phyloP scores from a whole-genome alignment of 2,797 vertebrate species.

The Urophycis tenuis region DNA sequence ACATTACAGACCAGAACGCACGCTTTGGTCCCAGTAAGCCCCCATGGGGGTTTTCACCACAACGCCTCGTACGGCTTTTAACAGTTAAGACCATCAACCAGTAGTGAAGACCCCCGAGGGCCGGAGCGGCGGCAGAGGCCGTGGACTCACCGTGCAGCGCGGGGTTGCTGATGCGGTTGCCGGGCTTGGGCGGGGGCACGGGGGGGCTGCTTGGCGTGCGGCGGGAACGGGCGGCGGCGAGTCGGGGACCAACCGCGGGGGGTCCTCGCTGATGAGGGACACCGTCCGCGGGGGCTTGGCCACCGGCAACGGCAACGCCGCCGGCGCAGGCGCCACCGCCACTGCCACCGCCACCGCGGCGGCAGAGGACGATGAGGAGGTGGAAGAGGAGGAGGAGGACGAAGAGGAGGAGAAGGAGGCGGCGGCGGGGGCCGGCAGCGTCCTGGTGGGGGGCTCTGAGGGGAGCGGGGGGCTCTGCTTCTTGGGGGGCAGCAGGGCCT shows the following conservation, averaged over 20 bases:
- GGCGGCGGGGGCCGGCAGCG: slow-evolving; percentile 10
- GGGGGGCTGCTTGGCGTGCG: slow-evolving; percentile 85
- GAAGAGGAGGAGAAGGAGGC: slow-evolving; percentile 37
- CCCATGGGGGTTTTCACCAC: background rate
- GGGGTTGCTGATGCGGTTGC: slow-evolving; percentile 84
- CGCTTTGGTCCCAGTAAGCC: too few species aligned
- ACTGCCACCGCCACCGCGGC: slow-evolving; percentile 48
- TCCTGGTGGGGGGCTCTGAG: slow-evolving; percentile 56
- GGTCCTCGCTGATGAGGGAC: slow-evolving; percentile 56
- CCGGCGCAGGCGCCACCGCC: too few species aligned
- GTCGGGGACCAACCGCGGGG: slow-evolving; percentile 23
- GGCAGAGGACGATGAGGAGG: slow-evolving; percentile 49
- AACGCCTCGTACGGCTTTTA: background rate
- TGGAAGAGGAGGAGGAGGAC: slow-evolving; percentile 52
- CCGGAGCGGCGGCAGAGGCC: background rate
- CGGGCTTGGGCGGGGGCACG: slow-evolving; percentile 85
- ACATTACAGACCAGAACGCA: background rate
- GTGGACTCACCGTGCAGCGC: slow-evolving; percentile 76
- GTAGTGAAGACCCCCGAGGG: background rate
- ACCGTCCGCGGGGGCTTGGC: slow-evolving; percentile 68
- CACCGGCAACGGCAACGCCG: slow-evolving; percentile 35
- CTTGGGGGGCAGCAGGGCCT: slow-evolving; percentile 83
- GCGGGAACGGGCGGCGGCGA: slow-evolving; percentile 26
- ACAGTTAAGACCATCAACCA: background rate
- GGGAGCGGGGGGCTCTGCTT: slow-evolving; percentile 63